phyloP scores from a whole-genome alignment of 2,888 invertebrate genomes.

The Machimus rusticus region DNA sequence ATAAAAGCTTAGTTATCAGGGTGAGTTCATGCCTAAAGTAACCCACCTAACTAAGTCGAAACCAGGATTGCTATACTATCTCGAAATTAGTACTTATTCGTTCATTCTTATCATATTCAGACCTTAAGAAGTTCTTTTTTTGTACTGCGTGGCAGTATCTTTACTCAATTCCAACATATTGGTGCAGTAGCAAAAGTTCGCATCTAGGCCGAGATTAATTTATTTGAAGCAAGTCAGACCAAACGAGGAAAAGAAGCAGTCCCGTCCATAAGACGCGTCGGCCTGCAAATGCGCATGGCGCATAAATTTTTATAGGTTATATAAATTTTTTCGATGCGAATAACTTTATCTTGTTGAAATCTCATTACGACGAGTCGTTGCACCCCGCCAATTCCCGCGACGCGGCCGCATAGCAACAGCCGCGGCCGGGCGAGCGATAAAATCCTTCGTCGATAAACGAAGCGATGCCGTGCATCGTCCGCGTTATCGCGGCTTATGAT shows the following conservation, averaged over 20 bases:
- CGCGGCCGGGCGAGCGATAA: background rate
- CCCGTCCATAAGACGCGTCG: background rate
- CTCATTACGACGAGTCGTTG: constrained; percentile 21
- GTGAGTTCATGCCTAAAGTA: no score
- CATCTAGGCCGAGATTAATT: background rate
- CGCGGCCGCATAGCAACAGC: constrained; percentile 28
- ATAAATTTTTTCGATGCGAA: constrained; percentile 23
- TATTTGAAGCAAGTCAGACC: background rate
- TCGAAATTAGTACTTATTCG: no score
- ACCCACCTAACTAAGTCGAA: no score
- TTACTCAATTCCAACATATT: no score
- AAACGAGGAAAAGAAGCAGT: background rate
- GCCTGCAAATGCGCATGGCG: background rate
- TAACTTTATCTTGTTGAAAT: background rate
- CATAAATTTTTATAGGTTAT: background rate
- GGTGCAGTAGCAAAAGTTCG: background rate
- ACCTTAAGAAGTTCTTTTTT: no score
- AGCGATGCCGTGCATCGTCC: constrained; percentile 9
- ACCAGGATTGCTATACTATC: no score
- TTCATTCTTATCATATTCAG: no score
- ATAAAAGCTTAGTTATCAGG: no score
- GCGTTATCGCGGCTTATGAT: constrained; percentile 36
- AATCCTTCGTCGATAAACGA: constrained; percentile 36
- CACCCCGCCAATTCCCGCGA: background rate
- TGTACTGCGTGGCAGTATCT: no score